Evolutionary conservation across 2,888 invertebrate species (phyloP).

Genomic region (Kryphioiulus occultus): DNA sequence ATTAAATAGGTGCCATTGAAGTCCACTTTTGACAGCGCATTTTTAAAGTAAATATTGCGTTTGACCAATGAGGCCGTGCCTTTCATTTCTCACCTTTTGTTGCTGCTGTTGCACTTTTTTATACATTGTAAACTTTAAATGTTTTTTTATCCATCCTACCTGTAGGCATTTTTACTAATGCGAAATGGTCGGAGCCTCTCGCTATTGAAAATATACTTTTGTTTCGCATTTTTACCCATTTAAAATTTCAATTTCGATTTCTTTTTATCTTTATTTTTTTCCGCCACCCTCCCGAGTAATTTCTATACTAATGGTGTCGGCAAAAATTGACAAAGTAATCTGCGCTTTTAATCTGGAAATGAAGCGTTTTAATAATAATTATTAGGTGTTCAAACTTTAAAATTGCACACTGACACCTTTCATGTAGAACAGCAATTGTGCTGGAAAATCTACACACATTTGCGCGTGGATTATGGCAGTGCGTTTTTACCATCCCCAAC

Average conservation of each 20-base stretch:
- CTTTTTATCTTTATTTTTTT: not conserved
- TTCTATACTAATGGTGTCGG: conserved; percentile 8
- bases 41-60: conserved; percentile 35
- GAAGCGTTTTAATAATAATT: conserved; percentile 35
- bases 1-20: conserved; percentile 35
- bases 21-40: conserved; percentile 17
- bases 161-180: conserved; percentile 18
- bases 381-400: conserved; percentile 5
- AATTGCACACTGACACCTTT: conserved; percentile 31
- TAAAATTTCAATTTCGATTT: conserved; percentile 31
- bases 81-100: conserved; percentile 31
- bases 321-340: conserved; percentile 35
- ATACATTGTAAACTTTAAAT: conserved; percentile 27
- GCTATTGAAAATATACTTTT: conserved; percentile 31
- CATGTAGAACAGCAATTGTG: conserved; percentile 20
- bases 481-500: not conserved
- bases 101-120: conserved; percentile 17
- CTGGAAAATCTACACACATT: not conserved
- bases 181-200: not conserved
- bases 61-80: conserved; percentile 35
- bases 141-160: not conserved
- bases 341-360: conserved; percentile 26
- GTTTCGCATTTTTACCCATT: conserved; percentile 31
- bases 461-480: not conserved
- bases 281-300: conserved; percentile 12